Evolutionary conservation across 2,113 vertebrate genomes (phyloP).

Genomic region (Ophthalmolycus amberensis): DNA sequence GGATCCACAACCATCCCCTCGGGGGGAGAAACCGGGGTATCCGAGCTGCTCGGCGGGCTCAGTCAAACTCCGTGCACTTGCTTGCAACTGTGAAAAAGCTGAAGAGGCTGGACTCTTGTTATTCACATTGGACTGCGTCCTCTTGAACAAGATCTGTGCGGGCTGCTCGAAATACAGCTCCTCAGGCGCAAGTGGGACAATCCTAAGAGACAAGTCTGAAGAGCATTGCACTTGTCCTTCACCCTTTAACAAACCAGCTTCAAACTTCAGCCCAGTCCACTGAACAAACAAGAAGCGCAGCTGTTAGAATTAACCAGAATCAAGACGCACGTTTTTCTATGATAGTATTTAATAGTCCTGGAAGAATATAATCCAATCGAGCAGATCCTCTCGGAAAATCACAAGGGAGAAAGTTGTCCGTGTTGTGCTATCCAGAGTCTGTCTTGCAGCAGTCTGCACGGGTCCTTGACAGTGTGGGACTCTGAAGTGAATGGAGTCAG

Average conservation of each 20-base stretch:
- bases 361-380: conserved; percentile 73
- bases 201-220: conserved; percentile 75
- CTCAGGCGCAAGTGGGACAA: conserved; percentile 84
- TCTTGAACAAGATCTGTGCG: conserved; percentile 59
- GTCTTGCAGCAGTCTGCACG: conserved; percentile 59
- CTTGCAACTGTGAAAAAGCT: conserved; percentile 29
- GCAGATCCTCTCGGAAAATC: conserved; percentile 58
- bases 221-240: conserved; percentile 77
- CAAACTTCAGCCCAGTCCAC: conserved; percentile 42
- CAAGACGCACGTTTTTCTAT: conserved; percentile 19
- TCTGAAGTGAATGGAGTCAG: conserved; percentile 77
- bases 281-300: conserved; percentile 17
- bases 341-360: conserved; percentile 33
- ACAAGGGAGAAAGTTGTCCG: conserved; percentile 62
- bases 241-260: conserved; percentile 37
- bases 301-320: background rate
- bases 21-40: conserved; percentile 81
- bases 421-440: conserved; percentile 64
- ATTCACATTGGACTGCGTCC: conserved; percentile 69
- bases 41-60: conserved; percentile 56
- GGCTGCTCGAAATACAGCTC: conserved; percentile 87
- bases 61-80: conserved; percentile 65
- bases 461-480: conserved; percentile 65
- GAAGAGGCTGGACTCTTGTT: conserved; percentile 51
- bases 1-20: conserved; percentile 95